These are phyloP conservation scores for Pseudobourletiella spinata DNA, from an alignment of 1,140 invertebrate genomes.

Conservation along the genomic window DNA sequence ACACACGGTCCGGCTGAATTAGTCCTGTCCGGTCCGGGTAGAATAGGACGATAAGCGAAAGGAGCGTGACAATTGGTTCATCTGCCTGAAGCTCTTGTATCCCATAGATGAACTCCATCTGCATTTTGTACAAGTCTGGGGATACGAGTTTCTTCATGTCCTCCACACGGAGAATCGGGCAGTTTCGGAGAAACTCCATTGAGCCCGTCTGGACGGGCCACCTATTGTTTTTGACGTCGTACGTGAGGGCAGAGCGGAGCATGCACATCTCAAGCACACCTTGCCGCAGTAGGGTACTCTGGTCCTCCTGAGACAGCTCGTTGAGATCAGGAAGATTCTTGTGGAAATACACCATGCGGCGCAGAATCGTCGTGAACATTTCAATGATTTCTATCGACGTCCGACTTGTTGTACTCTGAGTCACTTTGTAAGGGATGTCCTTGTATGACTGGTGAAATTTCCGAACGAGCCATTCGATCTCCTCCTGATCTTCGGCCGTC, in stretches of 20 bases:
- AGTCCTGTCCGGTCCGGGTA: constrained; percentile 45
- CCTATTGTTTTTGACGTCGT: constrained; percentile 36
- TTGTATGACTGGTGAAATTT: constrained; percentile 32
- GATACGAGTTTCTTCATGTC: constrained; percentile 40
- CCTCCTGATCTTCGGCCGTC: constrained; percentile 25
- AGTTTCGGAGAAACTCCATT: constrained; percentile 23
- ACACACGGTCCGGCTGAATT: constrained; percentile 39
- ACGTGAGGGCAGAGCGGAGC: constrained; percentile 41
- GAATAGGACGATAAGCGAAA: constrained; percentile 46
- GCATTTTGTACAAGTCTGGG: constrained; percentile 43
- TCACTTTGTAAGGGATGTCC: constrained; percentile 31
- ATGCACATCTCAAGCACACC: constrained; percentile 48
- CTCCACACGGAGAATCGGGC: constrained; percentile 27
- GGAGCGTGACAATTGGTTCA: constrained; percentile 43
- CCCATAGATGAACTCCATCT: constrained; percentile 44
- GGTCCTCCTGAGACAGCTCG: constrained; percentile 42
- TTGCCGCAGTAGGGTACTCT: constrained; percentile 45
- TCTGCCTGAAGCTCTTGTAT: constrained; percentile 44
- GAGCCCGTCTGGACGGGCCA: constrained; percentile 29
- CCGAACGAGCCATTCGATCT: constrained; percentile 28
- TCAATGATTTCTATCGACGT: constrained; percentile 37
- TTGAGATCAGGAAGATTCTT: constrained; percentile 41
- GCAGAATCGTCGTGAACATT: constrained; percentile 40
- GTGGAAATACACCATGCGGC: constrained; percentile 39
- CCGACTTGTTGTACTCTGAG: constrained; percentile 1